Evolutionary conservation across 2,888 invertebrate species (phyloP).

Genomic region (Nematopogon swammerdamellus): DNA sequence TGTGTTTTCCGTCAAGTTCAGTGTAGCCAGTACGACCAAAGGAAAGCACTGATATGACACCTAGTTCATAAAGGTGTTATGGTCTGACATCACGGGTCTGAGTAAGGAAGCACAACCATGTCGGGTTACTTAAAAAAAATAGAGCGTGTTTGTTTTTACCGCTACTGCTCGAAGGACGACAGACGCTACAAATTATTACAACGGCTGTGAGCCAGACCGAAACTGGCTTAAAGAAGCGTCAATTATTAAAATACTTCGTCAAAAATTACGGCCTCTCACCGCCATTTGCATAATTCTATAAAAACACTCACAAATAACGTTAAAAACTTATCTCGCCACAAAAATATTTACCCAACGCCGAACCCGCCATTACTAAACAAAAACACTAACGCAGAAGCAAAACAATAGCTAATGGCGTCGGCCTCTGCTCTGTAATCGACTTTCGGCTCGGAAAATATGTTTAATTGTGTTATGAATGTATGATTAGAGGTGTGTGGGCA

Average conservation of each 20-base stretch:
- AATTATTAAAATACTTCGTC: not conserved
- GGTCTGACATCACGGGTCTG: too few species aligned
- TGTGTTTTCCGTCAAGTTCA: too few species aligned
- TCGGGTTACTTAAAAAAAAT: too few species aligned
- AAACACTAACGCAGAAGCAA: not conserved
- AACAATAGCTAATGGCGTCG: not conserved
- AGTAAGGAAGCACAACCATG: too few species aligned
- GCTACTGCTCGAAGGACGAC: too few species aligned
- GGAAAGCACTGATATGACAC: too few species aligned
- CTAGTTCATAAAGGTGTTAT: too few species aligned
- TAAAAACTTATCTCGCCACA: not conserved
- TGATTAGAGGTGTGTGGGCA: not conserved
- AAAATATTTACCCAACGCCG: not conserved
- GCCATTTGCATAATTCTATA: not conserved
- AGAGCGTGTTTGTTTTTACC: too few species aligned
- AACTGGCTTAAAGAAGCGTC: too few species aligned
- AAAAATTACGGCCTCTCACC: not conserved
- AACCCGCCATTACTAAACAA: not conserved
- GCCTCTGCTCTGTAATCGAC: not conserved
- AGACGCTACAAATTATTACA: too few species aligned
- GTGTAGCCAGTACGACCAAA: too few species aligned
- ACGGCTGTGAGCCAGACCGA: not conserved
- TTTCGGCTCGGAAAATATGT: not conserved
- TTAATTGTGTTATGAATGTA: not conserved
- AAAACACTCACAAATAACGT: not conserved